Evolutionary conservation across 2,113 vertebrate genomes (phyloP), one percentile per base, ranked within the genome.

Genomic region (Proterorhinus semilunaris): DNA sequence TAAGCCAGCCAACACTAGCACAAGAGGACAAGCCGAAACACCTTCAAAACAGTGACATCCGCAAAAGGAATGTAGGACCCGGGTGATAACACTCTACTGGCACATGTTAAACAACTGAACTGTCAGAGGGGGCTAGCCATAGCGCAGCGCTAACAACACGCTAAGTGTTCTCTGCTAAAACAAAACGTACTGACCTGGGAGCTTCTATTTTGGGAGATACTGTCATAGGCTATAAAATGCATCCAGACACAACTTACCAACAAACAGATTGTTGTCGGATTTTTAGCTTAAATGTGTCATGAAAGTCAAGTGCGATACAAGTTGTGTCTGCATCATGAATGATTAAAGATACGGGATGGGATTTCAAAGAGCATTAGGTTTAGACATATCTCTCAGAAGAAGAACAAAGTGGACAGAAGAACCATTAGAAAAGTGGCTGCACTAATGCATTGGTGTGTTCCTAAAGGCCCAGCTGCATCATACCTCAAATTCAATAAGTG

Each of bases 31-130:
- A 70, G 82, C 82, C 50, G 71, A 65, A 77, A 89, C 86, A 79
- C 67, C 81, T 68, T 79, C 77, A 84, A 85, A 85, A 78, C 78
- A 75, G 62, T 88, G 86, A 84, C 78, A 82, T 80, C 67, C 66
- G 52, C 73, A 36, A 72, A 75, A 87, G 87, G 90, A 91, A 91
- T 90, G 88, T 81, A 27, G 79, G 66, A 85, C 75, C 79, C 58
- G 65, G 64, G 75, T 81, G 85, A 90, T 89, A 89, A 87, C 66
- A 16, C 72, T 85, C 71, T 75, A 66, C 58, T 79, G 79, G 62
- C 54, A 78, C 79, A 76, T 83, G 88, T 84, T 81, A 74, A 83
- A 90, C 83, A 87, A 79, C 80, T 68, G 57, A 16, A 66, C 74
- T 74, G 81, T 86, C 87, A 81, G 42, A 59, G 46, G 62, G 44